Base-by-base conservation (phyloP, 2,888 invertebrate genomes). In the Cosmia pyralina region DNA sequence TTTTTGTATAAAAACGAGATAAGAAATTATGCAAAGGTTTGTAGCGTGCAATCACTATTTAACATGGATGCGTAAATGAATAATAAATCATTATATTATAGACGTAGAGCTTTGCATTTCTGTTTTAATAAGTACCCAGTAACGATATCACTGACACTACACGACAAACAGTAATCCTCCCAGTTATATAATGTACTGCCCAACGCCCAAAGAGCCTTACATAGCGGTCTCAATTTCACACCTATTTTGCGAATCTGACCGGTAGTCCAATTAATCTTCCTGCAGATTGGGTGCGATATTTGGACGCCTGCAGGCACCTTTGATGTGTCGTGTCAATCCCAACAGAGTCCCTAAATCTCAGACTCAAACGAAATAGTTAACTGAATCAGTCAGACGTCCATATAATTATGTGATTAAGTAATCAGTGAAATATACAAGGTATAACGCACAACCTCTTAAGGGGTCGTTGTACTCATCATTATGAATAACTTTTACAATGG, bases 21-120 rank as follows among this genome's bases (percentile, higher is more conserved):
- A 86, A 79, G 78, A 71, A 77, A 84, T 80, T 85, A 83, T 75
- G 80, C 76, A 78, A 72, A 72, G 72, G 68, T 58, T 79, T 69
- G 70, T 67, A 66, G 50, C n/a, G 66, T 52, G 65, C 68, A 78
- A 71, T 81, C 65, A 68, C 53, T 53, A 65, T 76, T 63, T 59
- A 64, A 50, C 34, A 64, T 64, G 55, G 38, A 72, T 57, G 60
- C 78, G 62, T 52, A 53, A 73, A 79, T 78, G 72, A 66, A 77
- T 71, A 55, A 77, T 70, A 71, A 77, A 72, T 62, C 63, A 50
- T 13, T 38, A 72, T 50, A 48, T 22, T 67, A 75, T 34, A 62
- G 53, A 53, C 28, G 22, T 38, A 17, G 46, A 64, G 44, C 44
- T 64, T 58, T 59, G 50, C 41, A 22, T 53, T 17, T 52, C 17